Percentiles rank a stretch among this genome's conserved stretches.
phyloP scores from a whole-genome alignment of 2,113 vertebrate genomes.

The Empidonax alnorum region DNA sequence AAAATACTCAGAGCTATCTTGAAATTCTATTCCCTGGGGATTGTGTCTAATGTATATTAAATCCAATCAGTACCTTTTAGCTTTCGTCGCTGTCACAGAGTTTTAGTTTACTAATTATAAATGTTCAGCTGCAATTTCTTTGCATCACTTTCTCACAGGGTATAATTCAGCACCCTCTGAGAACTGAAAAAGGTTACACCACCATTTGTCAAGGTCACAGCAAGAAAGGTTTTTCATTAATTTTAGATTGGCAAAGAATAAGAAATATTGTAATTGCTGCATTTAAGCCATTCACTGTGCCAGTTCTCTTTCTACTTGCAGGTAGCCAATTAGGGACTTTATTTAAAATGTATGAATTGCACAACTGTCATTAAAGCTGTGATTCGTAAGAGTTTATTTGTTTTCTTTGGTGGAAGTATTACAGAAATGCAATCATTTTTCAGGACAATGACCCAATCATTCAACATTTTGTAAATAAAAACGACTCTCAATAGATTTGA shows the following conservation, averaged over 20 bases:
- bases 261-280: conserved; percentile 49
- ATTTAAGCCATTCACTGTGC: conserved; percentile 29
- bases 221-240: conserved; percentile 58
- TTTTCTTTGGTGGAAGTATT: neutral
- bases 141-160: conserved; percentile 10
- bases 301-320: neutral
- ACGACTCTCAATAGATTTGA: neutral
- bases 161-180: conserved; percentile 32
- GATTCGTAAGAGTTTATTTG: conserved; percentile 36
- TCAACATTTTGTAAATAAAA: conserved; percentile 48
- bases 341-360: conserved; percentile 48
- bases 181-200: conserved; percentile 32
- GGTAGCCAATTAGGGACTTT: conserved; percentile 34
- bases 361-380: neutral
- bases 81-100: conserved; percentile 37
- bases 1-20: conserved; percentile 32
- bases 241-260: conserved; percentile 59
- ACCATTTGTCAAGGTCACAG: conserved; percentile 63
- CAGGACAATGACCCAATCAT: neutral
- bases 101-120: conserved; percentile 65
- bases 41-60: conserved; percentile 41
- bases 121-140: conserved; percentile 53
- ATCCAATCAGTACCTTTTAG: conserved; percentile 50
- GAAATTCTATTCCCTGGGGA: conserved; percentile 11
- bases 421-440: neutral